Evolutionary conservation across 2,113 vertebrate species (phyloP), one percentile per base, ranked within the genome.

Genomic region (Sinocyclocheilus anophthalmus): DNA sequence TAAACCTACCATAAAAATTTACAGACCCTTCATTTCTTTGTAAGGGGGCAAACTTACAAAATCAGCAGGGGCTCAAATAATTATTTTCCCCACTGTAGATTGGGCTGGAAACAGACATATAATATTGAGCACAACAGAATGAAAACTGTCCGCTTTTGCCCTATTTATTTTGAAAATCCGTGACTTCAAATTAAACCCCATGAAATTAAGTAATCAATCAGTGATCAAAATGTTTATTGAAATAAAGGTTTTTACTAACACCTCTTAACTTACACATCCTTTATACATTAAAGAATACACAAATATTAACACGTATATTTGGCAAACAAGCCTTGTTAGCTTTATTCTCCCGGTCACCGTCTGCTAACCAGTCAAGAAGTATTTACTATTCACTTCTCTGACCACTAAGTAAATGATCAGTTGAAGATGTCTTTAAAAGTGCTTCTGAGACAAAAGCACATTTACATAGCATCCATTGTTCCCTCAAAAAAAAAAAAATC

Each of bases 221-320:
- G 14, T 48, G 59, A 67, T 81, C 59, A 20, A 67, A 65, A 65
- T 26, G n/a, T 81, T 81, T 81, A 81, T 48, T 81, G 59, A 67
- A 81, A 81, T 26, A 81, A 81, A 81, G 22, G 12, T 67, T 13
- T 48, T 26, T 18, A 39, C 22, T 26, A 63, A 80, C 33, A 0
- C 39, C 42, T 76, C 1, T 81, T 65, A 45, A 63, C 37, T 80
- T 63, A 80, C 77, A 80, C 13, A 37, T 80, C 57, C 11, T 45
- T 45, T 63, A 24, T 26, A 81, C 78, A 81, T 63, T 20, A 81
- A 81, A 81, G 22, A 45, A 81, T 81, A 81, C 65, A 81, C 78
- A 81, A 45, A 81, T 79, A 79, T 39, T 24, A 45, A 65, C 37
- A 61, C 5, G 14, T 63, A 81, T 11, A 55, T 16, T 65, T 57